These are phyloP conservation scores for Metalampra italica DNA, from an alignment of 2,888 invertebrate species.

Conservation along the genomic window DNA sequence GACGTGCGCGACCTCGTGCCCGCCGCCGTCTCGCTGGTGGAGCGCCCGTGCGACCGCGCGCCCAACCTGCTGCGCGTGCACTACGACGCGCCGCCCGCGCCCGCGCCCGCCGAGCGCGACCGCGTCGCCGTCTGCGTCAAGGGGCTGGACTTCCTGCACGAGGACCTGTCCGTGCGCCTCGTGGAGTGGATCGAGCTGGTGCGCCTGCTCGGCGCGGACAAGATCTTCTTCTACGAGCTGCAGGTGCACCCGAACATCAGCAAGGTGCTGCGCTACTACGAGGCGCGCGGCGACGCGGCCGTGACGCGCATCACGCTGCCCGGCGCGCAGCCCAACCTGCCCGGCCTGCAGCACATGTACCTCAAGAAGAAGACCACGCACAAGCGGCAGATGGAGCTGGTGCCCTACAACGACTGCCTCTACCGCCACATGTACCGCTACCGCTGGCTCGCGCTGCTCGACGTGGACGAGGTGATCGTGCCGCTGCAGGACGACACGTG, in stretches of 20 bases:
- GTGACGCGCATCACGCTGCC: constrained; percentile 91
- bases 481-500: constrained; percentile 87
- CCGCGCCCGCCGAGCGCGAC: constrained; percentile 68
- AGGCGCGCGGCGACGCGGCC: constrained; percentile 81
- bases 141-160: constrained; percentile 94
- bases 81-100: constrained; percentile 80
- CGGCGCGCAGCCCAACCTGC: constrained; percentile 93
- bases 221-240: constrained; percentile 93
- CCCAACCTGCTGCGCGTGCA: constrained; percentile 91
- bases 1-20: constrained; percentile 85
- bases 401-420: constrained; percentile 97
- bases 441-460: constrained; percentile 92
- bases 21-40: constrained; percentile 91
- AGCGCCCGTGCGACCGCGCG: constrained; percentile 90
- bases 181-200: constrained; percentile 97
- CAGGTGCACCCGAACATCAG: constrained; percentile 95
- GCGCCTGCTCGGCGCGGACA: constrained; percentile 91
- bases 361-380: constrained; percentile 94
- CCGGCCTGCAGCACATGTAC: constrained; percentile 92
- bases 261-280: constrained; percentile 86
- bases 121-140: constrained; percentile 96
- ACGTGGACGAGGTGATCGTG: constrained; percentile 97
- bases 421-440: constrained; percentile 95
- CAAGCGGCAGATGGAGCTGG: constrained; percentile 95
- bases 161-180: constrained; percentile 92